phyloP scores from a whole-genome alignment of 2,113 vertebrate genomes.

The Xenopus borealis region DNA sequence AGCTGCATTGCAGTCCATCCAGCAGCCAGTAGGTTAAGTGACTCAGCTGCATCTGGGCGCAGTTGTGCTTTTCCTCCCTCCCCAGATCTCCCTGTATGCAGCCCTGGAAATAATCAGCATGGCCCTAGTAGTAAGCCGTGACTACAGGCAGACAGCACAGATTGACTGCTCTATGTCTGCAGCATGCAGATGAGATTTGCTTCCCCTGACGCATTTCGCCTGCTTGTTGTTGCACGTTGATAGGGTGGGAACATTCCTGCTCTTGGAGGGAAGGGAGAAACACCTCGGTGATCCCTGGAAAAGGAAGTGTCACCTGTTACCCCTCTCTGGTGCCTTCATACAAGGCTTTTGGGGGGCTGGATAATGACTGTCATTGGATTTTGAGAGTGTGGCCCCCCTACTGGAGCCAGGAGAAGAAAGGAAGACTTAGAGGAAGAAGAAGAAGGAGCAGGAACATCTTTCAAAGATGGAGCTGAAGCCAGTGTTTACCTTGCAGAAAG shows the following conservation, averaged over 20 bases:
- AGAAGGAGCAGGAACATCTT: neutral
- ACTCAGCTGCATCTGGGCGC: conserved; percentile 9
- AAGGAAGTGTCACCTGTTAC: conserved; percentile 31
- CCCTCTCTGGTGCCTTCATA: neutral
- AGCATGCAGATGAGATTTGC: conserved; percentile 34
- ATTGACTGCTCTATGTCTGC: conserved; percentile 20
- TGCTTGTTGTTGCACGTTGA: conserved; percentile 33
- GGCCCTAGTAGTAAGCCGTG: neutral
- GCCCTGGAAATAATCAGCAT: neutral
- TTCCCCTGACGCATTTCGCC: conserved; percentile 4
- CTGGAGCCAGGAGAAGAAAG: neutral
- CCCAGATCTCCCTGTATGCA: conserved; percentile 7
- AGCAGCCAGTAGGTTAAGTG: neutral
- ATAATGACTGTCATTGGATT: too few relatives aligned
- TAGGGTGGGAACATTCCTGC: conserved; percentile 23
- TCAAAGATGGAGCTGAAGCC: conserved; percentile 76
- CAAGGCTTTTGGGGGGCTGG: too few relatives aligned
- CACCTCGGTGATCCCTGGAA: neutral
- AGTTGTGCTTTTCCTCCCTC: neutral
- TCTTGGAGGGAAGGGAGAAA: conserved; percentile 17
- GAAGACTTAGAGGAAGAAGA: neutral
- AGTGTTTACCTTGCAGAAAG: conserved; percentile 79
- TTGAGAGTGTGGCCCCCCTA: neutral
- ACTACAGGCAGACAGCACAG: conserved; percentile 15
- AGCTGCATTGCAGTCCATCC: conserved; percentile 12